Base-by-base conservation (phyloP, 2,797 vertebrate species). In the Synaphobranchus kaupii region DNA sequence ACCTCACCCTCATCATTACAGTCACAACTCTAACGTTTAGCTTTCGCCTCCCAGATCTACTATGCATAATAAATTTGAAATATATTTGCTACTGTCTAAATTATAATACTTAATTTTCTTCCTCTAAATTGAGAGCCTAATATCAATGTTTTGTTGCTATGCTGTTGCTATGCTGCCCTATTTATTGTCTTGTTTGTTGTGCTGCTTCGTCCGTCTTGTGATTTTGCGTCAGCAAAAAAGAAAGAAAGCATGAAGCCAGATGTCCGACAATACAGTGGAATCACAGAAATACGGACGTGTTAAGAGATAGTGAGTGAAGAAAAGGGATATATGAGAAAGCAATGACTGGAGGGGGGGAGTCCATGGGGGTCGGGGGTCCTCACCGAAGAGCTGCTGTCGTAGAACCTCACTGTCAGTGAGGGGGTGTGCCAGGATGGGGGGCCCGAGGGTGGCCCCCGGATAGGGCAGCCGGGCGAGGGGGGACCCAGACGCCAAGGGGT, bases 371-470 rank as follows among this genome's bases (percentile, higher is more conserved):
- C 5, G 83, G 2, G 20, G 7, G 83, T 94, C 92, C 97, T 98
- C 97, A 99, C 98, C 98, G 92, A 99, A 99, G 94, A 99, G 98
- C 96, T 99, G 98, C 94, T 99, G 98, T 94, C 98, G 97, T 91
- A 99, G 97, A 94, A 99, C 98, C 96, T 99, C 98, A 84, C 98
- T 99, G 96, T 99, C 98, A 95, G 98, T 98, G 93, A 99, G 97
- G 94, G 98, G 98, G 93, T 99, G 98, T 94, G 98, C 97, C 94
- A 99, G 97, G 93, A 99, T 98, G 90, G 98, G 97, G 90, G 97
- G 98, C 91, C 97, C 97, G 91, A 99, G 96, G 90, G 97, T 96
- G 91, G 98, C 97, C 91, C 98, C 98, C 87, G 98, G 98, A 93
- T 99, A 99, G 15, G 98, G 98, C 94, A 99, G 98, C 92, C 98